A percentile compares a stretch with the other conserved stretches of the same genome.
Conservation (phyloP, 2,888 invertebrate species). For the Caenorhabditis panamensis region DNA sequence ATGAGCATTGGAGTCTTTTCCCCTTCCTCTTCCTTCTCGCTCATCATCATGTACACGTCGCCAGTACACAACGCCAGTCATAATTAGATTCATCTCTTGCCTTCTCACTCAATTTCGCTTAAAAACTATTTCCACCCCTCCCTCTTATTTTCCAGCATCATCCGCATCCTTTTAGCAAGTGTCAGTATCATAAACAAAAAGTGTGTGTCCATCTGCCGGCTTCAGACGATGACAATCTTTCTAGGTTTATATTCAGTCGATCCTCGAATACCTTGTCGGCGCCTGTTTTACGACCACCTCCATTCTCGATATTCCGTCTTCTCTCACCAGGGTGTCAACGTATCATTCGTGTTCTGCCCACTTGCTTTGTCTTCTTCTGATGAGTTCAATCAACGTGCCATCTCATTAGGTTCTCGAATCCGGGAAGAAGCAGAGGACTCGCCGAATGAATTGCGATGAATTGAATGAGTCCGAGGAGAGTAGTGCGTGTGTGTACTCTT, state of each 20-base stretch:
- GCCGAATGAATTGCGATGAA: constrained; percentile 16
- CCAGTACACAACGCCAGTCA: constrained; percentile 32
- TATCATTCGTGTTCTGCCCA: neutral
- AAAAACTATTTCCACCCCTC: constrained; percentile 17
- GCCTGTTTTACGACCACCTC: constrained; percentile 50
- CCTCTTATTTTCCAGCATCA: neutral
- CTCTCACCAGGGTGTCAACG: constrained; percentile 48
- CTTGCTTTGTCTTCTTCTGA: neutral
- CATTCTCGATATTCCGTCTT: neutral
- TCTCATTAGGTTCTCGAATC: constrained; percentile 47
- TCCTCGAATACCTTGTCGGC: constrained; percentile 39
- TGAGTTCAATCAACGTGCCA: constrained; percentile 40
- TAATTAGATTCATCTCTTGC: constrained; percentile 60
- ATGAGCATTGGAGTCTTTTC: constrained; percentile 31
- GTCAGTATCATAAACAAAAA: neutral
- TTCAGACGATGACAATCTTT: constrained; percentile 17
- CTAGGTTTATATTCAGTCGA: constrained; percentile 16
- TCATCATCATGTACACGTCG: constrained; percentile 37
- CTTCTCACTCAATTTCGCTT: constrained; percentile 45
- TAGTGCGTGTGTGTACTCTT: neutral
- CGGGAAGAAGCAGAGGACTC: neutral
- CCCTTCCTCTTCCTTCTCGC: neutral
- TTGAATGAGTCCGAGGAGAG: constrained; percentile 15
- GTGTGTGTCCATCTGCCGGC: neutral
- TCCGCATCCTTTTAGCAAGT: neutral